These are phyloP conservation scores for Cheilosia urbana DNA, from an alignment of 2,888 invertebrate species.

Conservation along the genomic window DNA sequence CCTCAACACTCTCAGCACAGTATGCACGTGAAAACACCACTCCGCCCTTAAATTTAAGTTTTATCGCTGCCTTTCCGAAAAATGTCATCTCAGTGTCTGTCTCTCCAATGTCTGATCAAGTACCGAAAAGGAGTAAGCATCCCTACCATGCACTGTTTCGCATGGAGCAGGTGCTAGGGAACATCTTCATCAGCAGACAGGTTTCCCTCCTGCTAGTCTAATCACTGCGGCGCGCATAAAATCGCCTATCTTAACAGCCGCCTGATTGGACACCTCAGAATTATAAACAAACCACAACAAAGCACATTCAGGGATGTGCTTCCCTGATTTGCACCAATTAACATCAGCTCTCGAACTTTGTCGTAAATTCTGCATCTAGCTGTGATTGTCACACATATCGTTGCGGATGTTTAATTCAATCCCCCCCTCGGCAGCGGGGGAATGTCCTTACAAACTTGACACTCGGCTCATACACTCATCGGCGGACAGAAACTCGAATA, in stretches of 20 bases:
- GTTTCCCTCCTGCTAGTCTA: not conserved
- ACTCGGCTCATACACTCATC: conserved; percentile 51
- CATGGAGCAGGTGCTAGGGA: not conserved
- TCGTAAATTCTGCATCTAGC: conserved; percentile 70
- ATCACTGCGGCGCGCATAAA: conserved; percentile 40
- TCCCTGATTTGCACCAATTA: conserved; percentile 72
- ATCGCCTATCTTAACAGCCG: conserved; percentile 59
- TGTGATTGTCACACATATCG: conserved; percentile 63
- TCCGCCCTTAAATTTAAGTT: too few species aligned
- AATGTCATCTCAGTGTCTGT: not conserved
- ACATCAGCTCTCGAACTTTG: conserved; percentile 59
- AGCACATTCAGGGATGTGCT: conserved; percentile 22
- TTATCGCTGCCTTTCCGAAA: not conserved
- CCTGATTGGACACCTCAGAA: conserved; percentile 60
- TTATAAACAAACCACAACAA: conserved; percentile 49
- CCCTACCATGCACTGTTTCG: not conserved
- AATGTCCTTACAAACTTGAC: conserved; percentile 46
- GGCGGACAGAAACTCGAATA: conserved; percentile 25
- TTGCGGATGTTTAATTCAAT: conserved; percentile 65
- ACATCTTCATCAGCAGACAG: not conserved
- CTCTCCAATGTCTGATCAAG: not conserved
- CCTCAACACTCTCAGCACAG: too few species aligned
- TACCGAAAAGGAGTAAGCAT: not conserved
- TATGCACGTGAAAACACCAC: too few species aligned
- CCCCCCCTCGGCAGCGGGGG: conserved; percentile 31